Evolutionary conservation across 1,140 invertebrate genomes (phyloP), one percentile per base, ranked within the genome.

Genomic region (Ctenoplectra terminalis): DNA sequence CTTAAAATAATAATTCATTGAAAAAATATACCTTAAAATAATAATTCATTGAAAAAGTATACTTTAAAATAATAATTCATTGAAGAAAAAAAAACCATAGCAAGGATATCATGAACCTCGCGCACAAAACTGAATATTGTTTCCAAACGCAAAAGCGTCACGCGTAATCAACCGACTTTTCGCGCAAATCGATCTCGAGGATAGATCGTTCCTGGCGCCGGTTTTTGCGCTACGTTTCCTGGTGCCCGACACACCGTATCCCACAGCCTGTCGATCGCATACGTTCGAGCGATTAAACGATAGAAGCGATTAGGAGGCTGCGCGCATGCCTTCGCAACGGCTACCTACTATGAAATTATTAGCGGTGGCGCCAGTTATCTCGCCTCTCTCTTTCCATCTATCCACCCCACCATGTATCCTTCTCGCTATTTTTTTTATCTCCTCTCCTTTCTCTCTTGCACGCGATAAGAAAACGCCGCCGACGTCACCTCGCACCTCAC

Each of bases 311-410:
- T 89, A 89, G 83, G 74, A 82, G 66, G 50, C 69, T 50, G 64
- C 48, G 58, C 61, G 82, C 71, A 79, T 78, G 69, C 64, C 72
- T 75, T 46, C n/a, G 72, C 64, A 89, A 88, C 75, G 37, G 74
- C 81, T 85, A 84, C 73, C 81, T 85, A 87, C 69, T 74, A 71
- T 84, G 85, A 87, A 88, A 83, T 85, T 89, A 88, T 88, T 87
- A 85, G 76, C 74, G 58, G 73, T 88, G 85, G 87, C 85, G 88
- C 85, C 83, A 81, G 81, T 82, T 85, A 88, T 83, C 87, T 79
- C 81, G 71, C 73, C 74, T 80, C 60, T 79, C 56, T 69, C 70
- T 60, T 66, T 77, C 66, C 67, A 61, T 52, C 56, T 37, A 71
- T 72, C 67, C 46, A 40, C 15, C 26, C 29, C 9, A 13, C 40